phyloP scores from a whole-genome alignment of 2,888 invertebrate species.

The Agrenia bidenticulata region DNA sequence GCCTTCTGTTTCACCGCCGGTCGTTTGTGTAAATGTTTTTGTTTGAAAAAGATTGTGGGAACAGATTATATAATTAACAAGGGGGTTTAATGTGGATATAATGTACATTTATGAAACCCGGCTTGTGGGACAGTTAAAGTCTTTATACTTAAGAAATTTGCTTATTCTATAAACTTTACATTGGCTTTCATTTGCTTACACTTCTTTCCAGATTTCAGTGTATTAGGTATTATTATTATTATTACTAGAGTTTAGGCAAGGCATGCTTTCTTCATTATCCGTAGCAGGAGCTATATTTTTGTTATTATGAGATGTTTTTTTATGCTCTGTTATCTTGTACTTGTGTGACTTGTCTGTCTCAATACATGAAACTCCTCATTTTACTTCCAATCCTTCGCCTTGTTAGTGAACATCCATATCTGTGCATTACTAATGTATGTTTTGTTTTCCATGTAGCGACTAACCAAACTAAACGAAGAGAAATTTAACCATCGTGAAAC shows the following conservation, averaged over 20 bases:
- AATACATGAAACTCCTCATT: neutral
- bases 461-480: slow-evolving; percentile 37
- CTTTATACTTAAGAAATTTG: too few relatives aligned
- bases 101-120: too few relatives aligned
- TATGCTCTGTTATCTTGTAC: slow-evolving; percentile 12
- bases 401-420: neutral
- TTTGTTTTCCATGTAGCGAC: slow-evolving; percentile 44
- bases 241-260: neutral
- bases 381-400: neutral
- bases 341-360: slow-evolving; percentile 5
- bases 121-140: too few relatives aligned
- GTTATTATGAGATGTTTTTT: slow-evolving; percentile 22
- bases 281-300: slow-evolving; percentile 9
- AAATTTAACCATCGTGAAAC: slow-evolving; percentile 45
- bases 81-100: too few relatives aligned
- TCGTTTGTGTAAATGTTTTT: too few relatives aligned
- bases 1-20: too few relatives aligned
- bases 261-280: slow-evolving; percentile 14
- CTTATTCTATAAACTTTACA: too few relatives aligned
- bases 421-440: slow-evolving; percentile 28
- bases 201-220: too few relatives aligned
- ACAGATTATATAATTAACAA: too few relatives aligned
- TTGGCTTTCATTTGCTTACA: too few relatives aligned
- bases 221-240: slow-evolving; percentile 1
- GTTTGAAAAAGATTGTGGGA: too few relatives aligned